Evolutionary conservation across 2,797 vertebrate species (phyloP).

Genomic region (Ciconia nigra): DNA sequence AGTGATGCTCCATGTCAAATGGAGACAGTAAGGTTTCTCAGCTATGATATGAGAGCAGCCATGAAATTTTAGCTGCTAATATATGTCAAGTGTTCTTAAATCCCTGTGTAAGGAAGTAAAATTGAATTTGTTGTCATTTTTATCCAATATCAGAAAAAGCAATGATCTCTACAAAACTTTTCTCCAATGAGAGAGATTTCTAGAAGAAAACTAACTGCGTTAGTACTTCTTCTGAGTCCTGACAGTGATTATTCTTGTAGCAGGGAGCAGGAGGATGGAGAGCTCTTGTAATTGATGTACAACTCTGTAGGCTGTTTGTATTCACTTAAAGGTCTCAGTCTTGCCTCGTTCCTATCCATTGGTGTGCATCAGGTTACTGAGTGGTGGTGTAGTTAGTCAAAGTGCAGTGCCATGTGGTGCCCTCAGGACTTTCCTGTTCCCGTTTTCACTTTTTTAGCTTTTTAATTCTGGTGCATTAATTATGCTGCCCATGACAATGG

Average conservation of each 20-base stretch:
- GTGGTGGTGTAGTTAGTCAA: neutral
- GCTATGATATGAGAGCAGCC: neutral
- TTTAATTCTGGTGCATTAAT: neutral
- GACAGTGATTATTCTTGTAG: neutral
- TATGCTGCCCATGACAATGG: neutral
- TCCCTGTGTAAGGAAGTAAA: neutral
- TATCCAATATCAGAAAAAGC: neutral
- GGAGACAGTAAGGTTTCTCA: neutral
- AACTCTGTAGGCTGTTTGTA: neutral
- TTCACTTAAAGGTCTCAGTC: neutral
- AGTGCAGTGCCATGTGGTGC: neutral
- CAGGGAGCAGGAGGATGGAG: neutral
- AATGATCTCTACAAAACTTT: neutral
- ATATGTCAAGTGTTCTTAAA: neutral
- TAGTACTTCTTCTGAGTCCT: neutral
- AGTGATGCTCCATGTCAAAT: neutral
- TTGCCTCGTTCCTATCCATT: neutral
- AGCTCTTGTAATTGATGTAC: neutral
- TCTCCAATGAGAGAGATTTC: neutral
- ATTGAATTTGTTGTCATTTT: neutral
- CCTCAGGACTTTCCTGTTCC: neutral
- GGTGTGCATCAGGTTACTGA: neutral
- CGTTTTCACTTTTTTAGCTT: neutral
- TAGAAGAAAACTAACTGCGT: neutral
- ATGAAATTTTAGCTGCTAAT: neutral